These are phyloP conservation scores for Antechinus flavipes DNA, from an alignment of 2,113 vertebrate genomes.

Conservation along the genomic window DNA sequence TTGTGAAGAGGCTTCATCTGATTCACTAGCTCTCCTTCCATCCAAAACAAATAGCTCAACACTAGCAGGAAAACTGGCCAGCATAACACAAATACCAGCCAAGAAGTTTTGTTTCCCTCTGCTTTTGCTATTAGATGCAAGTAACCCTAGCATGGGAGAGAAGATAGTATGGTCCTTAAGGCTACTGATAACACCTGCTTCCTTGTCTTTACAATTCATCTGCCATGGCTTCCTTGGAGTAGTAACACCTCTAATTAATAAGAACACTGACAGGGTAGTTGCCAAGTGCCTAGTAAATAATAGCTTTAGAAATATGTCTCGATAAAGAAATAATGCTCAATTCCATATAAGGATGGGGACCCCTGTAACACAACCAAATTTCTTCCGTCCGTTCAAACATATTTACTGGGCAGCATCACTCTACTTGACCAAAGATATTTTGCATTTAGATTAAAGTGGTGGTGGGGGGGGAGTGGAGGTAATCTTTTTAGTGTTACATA, in stretches of 20 bases:
- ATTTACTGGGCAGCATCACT: not conserved
- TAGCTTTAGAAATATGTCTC: not conserved
- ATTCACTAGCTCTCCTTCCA: not conserved
- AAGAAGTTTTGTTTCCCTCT: slow-evolving; percentile 6
- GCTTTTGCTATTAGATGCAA: not conserved
- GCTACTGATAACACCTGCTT: not conserved
- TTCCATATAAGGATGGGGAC: not conserved
- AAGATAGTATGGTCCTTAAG: not conserved
- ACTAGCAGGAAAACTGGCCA: not conserved
- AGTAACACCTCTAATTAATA: not conserved
- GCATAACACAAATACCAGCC: not conserved
- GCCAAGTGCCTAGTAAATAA: not conserved
- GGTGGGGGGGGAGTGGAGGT: not conserved
- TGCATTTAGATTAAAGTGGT: not conserved
- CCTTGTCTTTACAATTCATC: not conserved
- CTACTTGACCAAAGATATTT: not conserved
- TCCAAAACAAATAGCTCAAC: not conserved
- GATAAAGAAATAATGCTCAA: not conserved
- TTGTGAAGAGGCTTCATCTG: not conserved
- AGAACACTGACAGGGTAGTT: not conserved
- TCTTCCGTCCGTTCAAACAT: not conserved
- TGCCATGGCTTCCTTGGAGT: not conserved
- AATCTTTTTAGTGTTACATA: not conserved
- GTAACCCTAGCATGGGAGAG: not conserved
- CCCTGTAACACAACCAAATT: not conserved